Evolutionary conservation across 35 echinoderm and acorn worm genomes (phyloP).

Genomic region (Diadema setosum): DNA sequence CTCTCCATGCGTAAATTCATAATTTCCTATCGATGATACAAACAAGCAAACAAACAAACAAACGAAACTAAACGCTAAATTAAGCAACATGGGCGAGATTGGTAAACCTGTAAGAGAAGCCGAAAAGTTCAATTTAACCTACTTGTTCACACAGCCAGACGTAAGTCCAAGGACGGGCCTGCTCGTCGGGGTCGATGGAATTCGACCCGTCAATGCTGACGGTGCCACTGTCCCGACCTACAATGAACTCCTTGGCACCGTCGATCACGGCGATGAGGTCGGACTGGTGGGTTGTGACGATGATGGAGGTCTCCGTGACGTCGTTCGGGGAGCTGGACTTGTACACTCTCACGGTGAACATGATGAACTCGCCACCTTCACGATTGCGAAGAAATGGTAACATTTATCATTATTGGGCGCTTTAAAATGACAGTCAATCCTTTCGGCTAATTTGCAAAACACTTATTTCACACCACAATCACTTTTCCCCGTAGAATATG

Average conservation of each 20-base stretch:
- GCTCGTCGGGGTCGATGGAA: slow-evolving; percentile 60
- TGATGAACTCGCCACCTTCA: slow-evolving; percentile 64
- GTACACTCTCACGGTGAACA: slow-evolving; percentile 80
- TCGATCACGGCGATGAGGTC: slow-evolving; percentile 58
- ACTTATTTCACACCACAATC: not conserved
- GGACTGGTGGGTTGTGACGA: slow-evolving; percentile 40
- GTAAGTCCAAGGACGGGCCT: slow-evolving; percentile 51
- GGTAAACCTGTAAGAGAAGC: no score
- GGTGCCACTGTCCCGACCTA: slow-evolving; percentile 60
- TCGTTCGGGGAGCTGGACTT: slow-evolving; percentile 49
- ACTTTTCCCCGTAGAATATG: not conserved
- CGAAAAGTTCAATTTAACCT: not conserved
- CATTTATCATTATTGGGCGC: no score
- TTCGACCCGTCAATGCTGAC: slow-evolving; percentile 14
- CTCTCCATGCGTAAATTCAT: no score
- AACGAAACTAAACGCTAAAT: no score
- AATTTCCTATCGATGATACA: no score
- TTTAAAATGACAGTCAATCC: no score
- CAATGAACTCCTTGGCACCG: slow-evolving; percentile 60
- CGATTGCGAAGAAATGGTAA: no score
- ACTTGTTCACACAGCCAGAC: slow-evolving; percentile 73
- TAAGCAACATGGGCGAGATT: no score
- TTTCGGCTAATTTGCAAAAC: not conserved
- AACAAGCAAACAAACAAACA: no score
- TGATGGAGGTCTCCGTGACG: slow-evolving; percentile 46